Conservation (phyloP, 30 jellyfish, hydroid and myxozoan genomes). For the Catostylus mosaicus region DNA sequence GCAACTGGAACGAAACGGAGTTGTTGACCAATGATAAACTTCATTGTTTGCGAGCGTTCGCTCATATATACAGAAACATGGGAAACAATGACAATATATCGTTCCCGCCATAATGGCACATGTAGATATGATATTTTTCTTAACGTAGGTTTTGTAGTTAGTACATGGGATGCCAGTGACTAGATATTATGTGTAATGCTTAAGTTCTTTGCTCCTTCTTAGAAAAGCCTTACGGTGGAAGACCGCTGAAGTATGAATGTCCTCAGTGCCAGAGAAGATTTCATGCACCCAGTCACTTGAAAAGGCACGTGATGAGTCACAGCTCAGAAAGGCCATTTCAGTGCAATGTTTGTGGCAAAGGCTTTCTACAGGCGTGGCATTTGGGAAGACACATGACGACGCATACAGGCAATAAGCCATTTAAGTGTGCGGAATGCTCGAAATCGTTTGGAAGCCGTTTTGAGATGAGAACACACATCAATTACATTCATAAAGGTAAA, state of each 20-base stretch:
- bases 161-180: too few relatives aligned
- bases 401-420: constrained; percentile 98
- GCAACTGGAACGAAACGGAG: too few relatives aligned
- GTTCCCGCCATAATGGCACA: too few relatives aligned
- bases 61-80: too few relatives aligned
- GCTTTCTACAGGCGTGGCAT: constrained; percentile 99
- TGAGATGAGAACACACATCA: constrained; percentile 97
- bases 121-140: too few relatives aligned
- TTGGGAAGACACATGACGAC: constrained; percentile 99
- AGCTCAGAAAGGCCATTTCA: constrained; percentile 96
- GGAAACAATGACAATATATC: too few relatives aligned
- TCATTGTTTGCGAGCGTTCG: too few relatives aligned
- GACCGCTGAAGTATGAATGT: constrained; percentile 92
- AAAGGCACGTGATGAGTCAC: constrained; percentile 93
- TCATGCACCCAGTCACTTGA: constrained; percentile 97
- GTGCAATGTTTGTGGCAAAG: constrained; percentile 92
- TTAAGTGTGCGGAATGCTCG: constrained; percentile 91
- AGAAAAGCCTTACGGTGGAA: constrained; percentile 99
- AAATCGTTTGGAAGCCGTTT: constrained; percentile 97
- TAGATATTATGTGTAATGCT: too few relatives aligned
- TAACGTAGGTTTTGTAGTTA: too few relatives aligned
- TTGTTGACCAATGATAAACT: too few relatives aligned
- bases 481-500: constrained; percentile 95
- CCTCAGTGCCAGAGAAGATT: constrained; percentile 88
- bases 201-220: too few relatives aligned